Evolutionary conservation across 1,140 invertebrate genomes (phyloP), one percentile per base, ranked within the genome.

Genomic region (Papilio helenus): DNA sequence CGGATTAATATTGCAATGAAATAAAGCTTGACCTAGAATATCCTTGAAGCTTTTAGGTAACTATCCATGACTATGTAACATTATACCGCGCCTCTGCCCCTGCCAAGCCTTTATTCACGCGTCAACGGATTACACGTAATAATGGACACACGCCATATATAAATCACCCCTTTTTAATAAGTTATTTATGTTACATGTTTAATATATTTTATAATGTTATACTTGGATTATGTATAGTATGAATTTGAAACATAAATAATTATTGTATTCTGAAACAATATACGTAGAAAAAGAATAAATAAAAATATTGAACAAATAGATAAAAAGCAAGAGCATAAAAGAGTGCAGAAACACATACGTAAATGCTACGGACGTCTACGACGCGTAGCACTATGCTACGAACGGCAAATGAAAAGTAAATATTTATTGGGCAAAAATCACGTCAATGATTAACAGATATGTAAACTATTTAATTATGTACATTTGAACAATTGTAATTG

Each of bases 41-140:
- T 14, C 14, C 61, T 55, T 16, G 26, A 29, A 68, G 23, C 61
- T 68, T 68, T 68, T 29, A 68, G 0, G 26, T 34, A 88, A 91
- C 90, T 90, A 90, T 89, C 86, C 87, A 91, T 91, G 87, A 90
- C 86, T 87, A 92, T 88, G 90, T 90, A 86, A 91, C 79, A 82
- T 80, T 82, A 76, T 74, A 74, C 88, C 88, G 80, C 85, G 77
- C 88, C 87, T 84, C 72, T 80, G 77, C 88, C 87, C 83, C 72
- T 80, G 85, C 88, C 88, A 89, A 91, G 88, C 91, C 90, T 92
- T 89, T 90, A 84, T 86, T 76, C 46, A 79, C 82, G 81, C 80
- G 85, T 79, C 80, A 84, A 49, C 42, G 72, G 72, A 74, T 74
- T 46, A 74, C 72, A 74, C 20, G 23, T 49, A 74, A 74, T 49